Base-by-base conservation (phyloP, 2,113 vertebrate genomes). In the Archocentrus centrarchus region DNA sequence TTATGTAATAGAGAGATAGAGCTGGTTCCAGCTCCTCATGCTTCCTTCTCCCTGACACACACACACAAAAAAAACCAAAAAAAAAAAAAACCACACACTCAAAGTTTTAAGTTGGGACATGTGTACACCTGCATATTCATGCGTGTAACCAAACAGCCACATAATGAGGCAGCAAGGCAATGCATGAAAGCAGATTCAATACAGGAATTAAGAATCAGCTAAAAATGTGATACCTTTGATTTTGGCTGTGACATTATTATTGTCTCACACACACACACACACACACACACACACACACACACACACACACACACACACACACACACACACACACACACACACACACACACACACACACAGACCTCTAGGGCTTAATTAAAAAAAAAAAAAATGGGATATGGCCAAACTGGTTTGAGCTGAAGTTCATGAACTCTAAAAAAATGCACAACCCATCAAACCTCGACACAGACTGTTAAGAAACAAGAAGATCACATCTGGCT, bases 331-430 rank as follows among this genome's bases (percentile, higher is more conserved):
- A 15, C 11, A 15, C 37, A 44, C 41, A 47, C 39, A 47, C 44
- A 47, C 3, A 47, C 11, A 44, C 27, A 30, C 27, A 30, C 27
- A 30, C 3, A 30, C 3, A 30, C 3, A 30, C 22, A n/a, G n/a
- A n/a, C n/a, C n/a, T n/a, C n/a, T n/a, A n/a, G n/a, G n/a, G n/a
- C n/a, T n/a, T n/a, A n/a, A n/a, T n/a, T n/a, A n/a, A n/a, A 27
- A 27, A 3, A 37, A 55, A 18, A n/a, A 30, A 37, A 35, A 75
- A n/a, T 0, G 2, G 39, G n/a, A 4, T 11, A n/a, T 2, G 22
- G 22, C n/a, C 63, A 66, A 44, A 68, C 1, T 68, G 22, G 63
- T 68, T 68, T 0, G 14, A 47, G 39, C 41, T 0, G 41, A 30
- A 41, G 2, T 2, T 30, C 22, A 7, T 5, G 11, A 70, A 70